Base-by-base conservation (phyloP, 2,888 invertebrate genomes). In the Diadromus collaris region DNA sequence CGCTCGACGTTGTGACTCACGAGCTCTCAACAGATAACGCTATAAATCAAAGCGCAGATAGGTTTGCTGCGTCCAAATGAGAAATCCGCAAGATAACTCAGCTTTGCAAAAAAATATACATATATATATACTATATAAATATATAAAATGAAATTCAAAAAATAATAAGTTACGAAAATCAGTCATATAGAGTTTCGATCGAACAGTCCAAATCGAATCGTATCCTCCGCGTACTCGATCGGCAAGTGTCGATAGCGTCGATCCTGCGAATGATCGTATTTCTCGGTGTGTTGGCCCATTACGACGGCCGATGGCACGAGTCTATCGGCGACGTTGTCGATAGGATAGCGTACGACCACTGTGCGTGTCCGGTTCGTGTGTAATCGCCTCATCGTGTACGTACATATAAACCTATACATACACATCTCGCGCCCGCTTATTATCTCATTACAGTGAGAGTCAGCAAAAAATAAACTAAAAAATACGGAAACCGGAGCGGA, bases 401-500 rank as follows among this genome's bases (percentile, higher is more conserved):
- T 38, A 16, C 3, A 34, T 2, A 34, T 10, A 10, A 0, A 34
- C 16, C 10, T 38, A 61, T n/a, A 51, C 27, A 54, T 67, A 21
- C 60, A 44, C 60, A 46, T 64, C 64, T 60, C 71, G 41, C 48
- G 32, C 41, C 56, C 51, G 79, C 70, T 82, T 78, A 82, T 86
- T 84, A 85, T 83, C 87, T 84, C 83, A 82, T 86, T 86, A 85
- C 78, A 67, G 69, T 58, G 10, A 63, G 56, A 68, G 71, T 65
- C 29, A 69, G 77, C 71, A 73, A 78, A 38, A 38, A 84, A 84
- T 81, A 82, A 24, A 69, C 76, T 69, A 73, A 78, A 38, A 38
- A 84, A 84, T 81, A 82, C 85, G 86, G 86, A 88, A 88, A 88
- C 80, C 84, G 78, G 81, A 84, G 84, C 83, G 81, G 71, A 73